Evolutionary conservation across 2,888 invertebrate genomes (phyloP), one percentile per base, ranked within the genome.

Genomic region (Scaptomyza caliginosa): DNA sequence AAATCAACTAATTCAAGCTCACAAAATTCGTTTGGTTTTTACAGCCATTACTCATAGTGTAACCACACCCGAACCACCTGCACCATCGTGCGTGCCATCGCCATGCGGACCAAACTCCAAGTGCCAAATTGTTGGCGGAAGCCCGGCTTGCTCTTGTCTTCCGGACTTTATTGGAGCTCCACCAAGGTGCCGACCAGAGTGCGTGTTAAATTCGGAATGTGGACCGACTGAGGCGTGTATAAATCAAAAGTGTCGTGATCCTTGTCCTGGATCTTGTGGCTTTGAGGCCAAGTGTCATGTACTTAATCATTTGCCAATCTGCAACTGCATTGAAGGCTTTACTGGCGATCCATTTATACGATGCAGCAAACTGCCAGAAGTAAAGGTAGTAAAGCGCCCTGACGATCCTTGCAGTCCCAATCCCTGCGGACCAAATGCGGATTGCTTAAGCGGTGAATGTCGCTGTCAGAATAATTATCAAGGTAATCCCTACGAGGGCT

Each of bases 61-160:
- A 2, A 87, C 87, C 2, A 86, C 87, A 8, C 77, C 81, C 0
- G 71, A 84, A 56, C 90, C 92, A 88, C 92, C 93, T 62, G 94
- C 95, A 69, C 95, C 95, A 67, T 95, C 95, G 17, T 96, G 96
- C 89, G 93, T 93, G 24, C 96, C 96, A 46, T 96, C 96, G 19
- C 96, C 96, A 0, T 97, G 97, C 86, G 97, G 97, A 17, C 95
- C 96, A 1, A 95, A 96, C 90, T 95, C 96, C 0, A 94, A 95
- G 64, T 97, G 96, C 84, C 95, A 95, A 89, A 92, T 96, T 67
- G 92, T 95, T 68, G 93, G 94, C 30, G 95, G 94, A 73, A 94
- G 93, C 80, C 96, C 95, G 57, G 95, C 94, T 1, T 97, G 97
- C 86, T 95, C 96, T 0, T 97, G 97, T 89, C 91, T 95, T 46